Conservation (phyloP, 1,140 invertebrate genomes). For the Teleopsis dalmanni region DNA sequence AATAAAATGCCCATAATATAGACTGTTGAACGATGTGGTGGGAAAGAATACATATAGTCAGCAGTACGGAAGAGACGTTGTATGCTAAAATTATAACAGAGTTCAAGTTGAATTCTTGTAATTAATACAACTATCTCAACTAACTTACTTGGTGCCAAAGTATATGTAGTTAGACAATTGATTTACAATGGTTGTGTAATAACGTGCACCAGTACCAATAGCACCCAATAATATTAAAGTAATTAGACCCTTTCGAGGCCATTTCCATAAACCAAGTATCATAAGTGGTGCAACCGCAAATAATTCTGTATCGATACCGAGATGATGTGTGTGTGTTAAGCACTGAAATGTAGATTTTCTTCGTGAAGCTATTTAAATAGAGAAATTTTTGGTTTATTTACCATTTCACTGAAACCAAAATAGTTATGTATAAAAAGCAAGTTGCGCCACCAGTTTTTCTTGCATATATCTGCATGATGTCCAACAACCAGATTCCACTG, state of each 20-base stretch:
- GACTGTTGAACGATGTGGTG: constrained; percentile 59
- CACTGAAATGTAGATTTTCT: constrained; percentile 46
- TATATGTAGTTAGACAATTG: constrained; percentile 57
- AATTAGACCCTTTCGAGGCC: constrained; percentile 48
- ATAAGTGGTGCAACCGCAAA: constrained; percentile 66
- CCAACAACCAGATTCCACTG: constrained; percentile 59
- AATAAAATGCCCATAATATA: constrained; percentile 63
- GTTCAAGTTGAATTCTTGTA: constrained; percentile 1
- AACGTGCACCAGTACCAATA: constrained; percentile 54
- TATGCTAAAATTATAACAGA: constrained; percentile 47
- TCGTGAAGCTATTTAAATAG: neutral
- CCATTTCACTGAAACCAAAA: constrained; percentile 59
- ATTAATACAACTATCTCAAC: neutral
- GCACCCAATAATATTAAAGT: constrained; percentile 46
- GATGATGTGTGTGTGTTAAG: constrained; percentile 62
- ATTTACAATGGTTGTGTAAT: constrained; percentile 51
- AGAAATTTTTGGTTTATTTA: constrained; percentile 22
- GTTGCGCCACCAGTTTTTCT: constrained; percentile 56
- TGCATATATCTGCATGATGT: constrained; percentile 56
- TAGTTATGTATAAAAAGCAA: constrained; percentile 59
- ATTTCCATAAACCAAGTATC: constrained; percentile 55
- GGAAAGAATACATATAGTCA: constrained; percentile 62
- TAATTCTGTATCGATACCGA: constrained; percentile 80
- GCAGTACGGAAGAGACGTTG: constrained; percentile 61
- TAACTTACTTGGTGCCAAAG: constrained; percentile 60